Base-by-base conservation (phyloP, 2,888 invertebrate species). In the Clunio marinus region DNA sequence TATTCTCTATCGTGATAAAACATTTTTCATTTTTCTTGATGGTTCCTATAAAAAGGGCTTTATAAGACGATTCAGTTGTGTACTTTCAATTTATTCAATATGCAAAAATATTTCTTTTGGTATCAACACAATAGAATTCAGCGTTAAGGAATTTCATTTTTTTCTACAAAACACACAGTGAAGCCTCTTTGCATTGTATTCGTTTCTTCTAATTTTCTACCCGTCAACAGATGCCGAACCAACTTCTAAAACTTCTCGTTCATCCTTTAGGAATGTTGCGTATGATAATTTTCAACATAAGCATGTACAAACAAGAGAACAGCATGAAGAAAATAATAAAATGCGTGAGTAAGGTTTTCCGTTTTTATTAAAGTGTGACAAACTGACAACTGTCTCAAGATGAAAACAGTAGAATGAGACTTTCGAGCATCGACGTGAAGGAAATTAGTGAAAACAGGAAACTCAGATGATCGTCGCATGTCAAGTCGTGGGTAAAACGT, bases 301-400 rank as follows among this genome's bases (percentile, higher is more conserved):
- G n/a, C n/a, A n/a, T n/a, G n/a, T n/a, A n/a, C n/a, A n/a, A n/a
- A n/a, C n/a, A n/a, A n/a, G n/a, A n/a, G n/a, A 22, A 24, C 5
- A 17, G 28, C 13, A 59, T 25, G 17, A 59, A 4, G 10, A 8
- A 37, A 37, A 37, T 35, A 63, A 63, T 63, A 63, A 45, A 63
- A 63, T 37, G 63, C 63, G 63, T 63, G 63, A 63, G 63, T 41
- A 45, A 63, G 63, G 63, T 63, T 63, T 35, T 32, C 22, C 35
- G 3, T 59, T 59, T 32, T 24, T 63, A 63, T 45, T 63, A 63
- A 63, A 45, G 41, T 2, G n/a, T 63, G 63, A 63, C 62, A 62
- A 37, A 62, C 62, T 62, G 62, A 62, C 63, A 63, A 63, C 63
- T 51, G 51, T 22, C 51, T 51, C n/a, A 2, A 7, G 41, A 13